Evolutionary conservation across 1,140 invertebrate species (phyloP).

Genomic region (Temnothorax longispinosus): DNA sequence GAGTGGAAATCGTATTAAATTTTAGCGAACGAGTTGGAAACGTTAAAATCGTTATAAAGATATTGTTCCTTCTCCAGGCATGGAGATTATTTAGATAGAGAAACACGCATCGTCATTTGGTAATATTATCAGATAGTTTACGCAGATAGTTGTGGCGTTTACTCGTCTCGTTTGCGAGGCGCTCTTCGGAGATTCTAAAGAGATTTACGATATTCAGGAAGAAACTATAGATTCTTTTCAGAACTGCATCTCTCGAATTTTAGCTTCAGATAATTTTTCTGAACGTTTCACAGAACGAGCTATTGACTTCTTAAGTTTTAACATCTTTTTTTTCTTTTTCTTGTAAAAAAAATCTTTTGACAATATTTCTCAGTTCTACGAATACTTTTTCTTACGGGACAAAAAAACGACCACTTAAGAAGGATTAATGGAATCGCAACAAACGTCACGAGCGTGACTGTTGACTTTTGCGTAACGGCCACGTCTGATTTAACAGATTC

Average conservation of each 20-base stretch:
- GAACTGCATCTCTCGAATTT: background rate
- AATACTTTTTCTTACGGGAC: background rate
- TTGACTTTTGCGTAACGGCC: slow-evolving; percentile 13
- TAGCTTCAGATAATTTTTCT: background rate
- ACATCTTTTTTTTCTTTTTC: background rate
- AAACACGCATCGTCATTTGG: background rate
- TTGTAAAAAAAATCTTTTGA: background rate
- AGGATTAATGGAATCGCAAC: background rate
- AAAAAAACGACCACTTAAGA: background rate
- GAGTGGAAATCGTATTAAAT: slow-evolving; percentile 13
- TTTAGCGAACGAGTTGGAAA: background rate
- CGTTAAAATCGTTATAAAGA: slow-evolving; percentile 4
- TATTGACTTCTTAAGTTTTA: background rate
- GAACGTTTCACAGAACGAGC: background rate
- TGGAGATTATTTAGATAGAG: background rate
- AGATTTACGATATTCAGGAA: background rate
- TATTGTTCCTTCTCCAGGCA: background rate
- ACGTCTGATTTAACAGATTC: slow-evolving; percentile 33
- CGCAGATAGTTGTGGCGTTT: background rate
- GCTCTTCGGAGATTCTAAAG: background rate
- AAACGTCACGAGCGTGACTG: background rate
- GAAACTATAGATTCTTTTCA: background rate
- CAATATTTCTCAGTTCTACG: background rate
- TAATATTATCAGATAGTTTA: slow-evolving; percentile 1
- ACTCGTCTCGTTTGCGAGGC: background rate